Percentiles rank a stretch among this genome's conserved stretches.
phyloP scores from a whole-genome alignment of 2,888 invertebrate species.

The Melanargia galathea region DNA sequence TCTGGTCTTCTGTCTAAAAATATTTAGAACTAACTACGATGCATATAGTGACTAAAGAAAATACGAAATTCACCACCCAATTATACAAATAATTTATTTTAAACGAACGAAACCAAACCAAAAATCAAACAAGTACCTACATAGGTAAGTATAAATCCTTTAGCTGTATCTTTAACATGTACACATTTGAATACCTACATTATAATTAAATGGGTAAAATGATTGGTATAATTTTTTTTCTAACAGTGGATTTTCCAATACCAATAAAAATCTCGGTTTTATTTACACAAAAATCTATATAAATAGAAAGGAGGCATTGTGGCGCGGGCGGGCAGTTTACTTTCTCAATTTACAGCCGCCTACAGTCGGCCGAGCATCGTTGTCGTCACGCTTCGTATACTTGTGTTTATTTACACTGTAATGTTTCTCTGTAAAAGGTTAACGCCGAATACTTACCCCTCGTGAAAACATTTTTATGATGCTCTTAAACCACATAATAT shows the following conservation, averaged over 20 bases:
- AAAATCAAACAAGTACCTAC: no score
- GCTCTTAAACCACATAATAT: slow-evolving; percentile 7
- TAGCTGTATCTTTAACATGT: no score
- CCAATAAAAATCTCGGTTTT: slow-evolving; percentile 15
- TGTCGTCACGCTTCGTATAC: slow-evolving; percentile 36
- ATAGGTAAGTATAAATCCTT: no score
- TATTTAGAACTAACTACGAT: no score
- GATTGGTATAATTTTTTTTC: background rate
- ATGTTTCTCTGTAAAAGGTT: slow-evolving; percentile 26
- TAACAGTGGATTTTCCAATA: background rate
- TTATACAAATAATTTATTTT: no score
- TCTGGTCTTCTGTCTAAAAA: no score
- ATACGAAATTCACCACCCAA: no score
- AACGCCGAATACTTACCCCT: slow-evolving; percentile 17
- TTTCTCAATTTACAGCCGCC: slow-evolving; percentile 33
- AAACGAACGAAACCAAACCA: no score
- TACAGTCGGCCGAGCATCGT: slow-evolving; percentile 29
- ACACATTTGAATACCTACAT: no score
- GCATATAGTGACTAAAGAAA: no score
- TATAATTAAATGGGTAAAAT: background rate
- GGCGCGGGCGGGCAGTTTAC: slow-evolving; percentile 29
- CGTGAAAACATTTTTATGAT: slow-evolving; percentile 24
- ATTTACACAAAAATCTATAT: slow-evolving; percentile 19
- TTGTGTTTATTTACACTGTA: slow-evolving; percentile 32
- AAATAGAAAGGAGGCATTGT: slow-evolving; percentile 23